Conservation (phyloP, 2,113 vertebrate genomes). For the Crotalus helleri region DNA sequence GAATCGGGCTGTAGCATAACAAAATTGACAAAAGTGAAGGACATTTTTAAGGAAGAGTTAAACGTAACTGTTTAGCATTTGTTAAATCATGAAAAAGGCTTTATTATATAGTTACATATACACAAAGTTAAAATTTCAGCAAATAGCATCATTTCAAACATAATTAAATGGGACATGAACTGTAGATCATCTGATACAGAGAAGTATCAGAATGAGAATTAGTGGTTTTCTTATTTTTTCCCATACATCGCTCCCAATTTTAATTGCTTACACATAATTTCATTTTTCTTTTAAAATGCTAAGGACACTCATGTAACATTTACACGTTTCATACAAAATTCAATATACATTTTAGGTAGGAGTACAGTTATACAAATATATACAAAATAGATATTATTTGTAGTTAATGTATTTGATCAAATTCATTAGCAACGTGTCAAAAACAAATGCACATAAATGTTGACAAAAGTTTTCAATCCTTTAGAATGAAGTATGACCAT, state of each 20-base stretch:
- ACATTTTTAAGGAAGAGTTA: slow-evolving; percentile 39
- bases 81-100: slow-evolving; percentile 69
- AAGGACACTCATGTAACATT: slow-evolving; percentile 65
- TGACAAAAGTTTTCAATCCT: slow-evolving; percentile 60
- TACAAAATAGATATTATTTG: slow-evolving; percentile 72
- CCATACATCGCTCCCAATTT: slow-evolving; percentile 48
- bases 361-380: slow-evolving; percentile 72
- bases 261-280: slow-evolving; percentile 67
- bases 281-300: slow-evolving; percentile 60
- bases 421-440: slow-evolving; percentile 62
- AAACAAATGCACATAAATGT: slow-evolving; percentile 62
- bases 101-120: slow-evolving; percentile 70
- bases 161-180: slow-evolving; percentile 58
- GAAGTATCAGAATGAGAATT: slow-evolving; percentile 65
- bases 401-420: slow-evolving; percentile 66
- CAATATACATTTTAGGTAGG: slow-evolving; percentile 62
- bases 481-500: slow-evolving; percentile 61
- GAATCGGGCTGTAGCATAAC: neutral
- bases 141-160: slow-evolving; percentile 69
- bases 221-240: slow-evolving; percentile 64
- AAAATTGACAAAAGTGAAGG: neutral
- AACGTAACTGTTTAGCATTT: slow-evolving; percentile 43
- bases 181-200: slow-evolving; percentile 62
- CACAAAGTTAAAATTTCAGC: slow-evolving; percentile 68
- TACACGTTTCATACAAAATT: slow-evolving; percentile 72